These are phyloP conservation scores for Ailuropoda melanoleuca DNA, from an alignment of 2,113 vertebrate genomes.

Conservation along the genomic window DNA sequence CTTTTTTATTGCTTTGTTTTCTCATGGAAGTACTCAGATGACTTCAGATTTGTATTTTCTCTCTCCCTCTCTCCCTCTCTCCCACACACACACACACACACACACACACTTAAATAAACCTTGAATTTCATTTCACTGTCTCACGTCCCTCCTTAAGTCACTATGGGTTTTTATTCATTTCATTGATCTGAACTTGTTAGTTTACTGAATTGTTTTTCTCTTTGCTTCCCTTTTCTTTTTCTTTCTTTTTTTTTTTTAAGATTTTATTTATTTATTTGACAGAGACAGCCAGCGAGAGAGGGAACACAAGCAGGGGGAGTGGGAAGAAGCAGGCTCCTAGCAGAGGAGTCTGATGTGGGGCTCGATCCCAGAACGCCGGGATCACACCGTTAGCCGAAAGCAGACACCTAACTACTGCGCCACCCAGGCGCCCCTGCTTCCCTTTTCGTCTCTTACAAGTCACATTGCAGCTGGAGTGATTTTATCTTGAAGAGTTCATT, in stretches of 20 bases:
- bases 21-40: conserved; percentile 56
- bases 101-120: background rate
- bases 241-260: too few species aligned
- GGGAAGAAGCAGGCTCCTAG: too few species aligned
- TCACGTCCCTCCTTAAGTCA: background rate
- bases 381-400: too few species aligned
- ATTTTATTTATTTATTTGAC: too few species aligned
- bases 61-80: too few species aligned
- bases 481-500: conserved; percentile 35
- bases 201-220: background rate
- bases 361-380: too few species aligned
- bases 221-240: background rate
- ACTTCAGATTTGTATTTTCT: conserved; percentile 7
- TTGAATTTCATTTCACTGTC: background rate
- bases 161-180: background rate
- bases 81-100: conserved; percentile 38
- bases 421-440: background rate
- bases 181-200: background rate
- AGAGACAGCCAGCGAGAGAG: too few species aligned
- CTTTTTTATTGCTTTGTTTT: background rate
- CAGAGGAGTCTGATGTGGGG: too few species aligned
- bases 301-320: too few species aligned
- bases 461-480: conserved; percentile 39
- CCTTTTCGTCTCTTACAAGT: background rate
- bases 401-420: too few species aligned